Evolutionary conservation across 2,888 invertebrate species (phyloP).

Genomic region (Gastrophysa polygoni): DNA sequence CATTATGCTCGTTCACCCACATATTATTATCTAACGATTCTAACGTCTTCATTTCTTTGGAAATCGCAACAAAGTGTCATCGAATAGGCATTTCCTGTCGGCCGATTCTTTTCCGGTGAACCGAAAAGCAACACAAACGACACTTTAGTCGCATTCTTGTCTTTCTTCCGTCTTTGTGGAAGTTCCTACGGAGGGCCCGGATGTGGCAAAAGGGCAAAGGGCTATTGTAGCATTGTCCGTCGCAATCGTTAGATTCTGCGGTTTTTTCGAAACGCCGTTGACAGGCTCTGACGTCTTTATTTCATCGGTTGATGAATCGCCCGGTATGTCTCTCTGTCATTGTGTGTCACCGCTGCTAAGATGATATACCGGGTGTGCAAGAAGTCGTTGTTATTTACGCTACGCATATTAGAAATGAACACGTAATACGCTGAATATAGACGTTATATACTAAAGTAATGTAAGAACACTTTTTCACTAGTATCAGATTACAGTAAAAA

Average conservation of each 20-base stretch:
- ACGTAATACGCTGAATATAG: no score
- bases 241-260: slow-evolving; percentile 46
- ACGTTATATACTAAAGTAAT: no score
- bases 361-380: no score
- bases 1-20: slow-evolving; percentile 15
- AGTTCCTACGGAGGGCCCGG: slow-evolving; percentile 39
- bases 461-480: no score
- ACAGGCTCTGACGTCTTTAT: slow-evolving; percentile 35
- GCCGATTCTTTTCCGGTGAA: slow-evolving; percentile 20
- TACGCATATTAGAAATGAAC: no score
- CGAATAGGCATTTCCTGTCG: slow-evolving; percentile 34
- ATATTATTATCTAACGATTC: no score
- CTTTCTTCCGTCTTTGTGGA: slow-evolving; percentile 30
- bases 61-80: slow-evolving; percentile 27
- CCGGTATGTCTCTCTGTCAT: neutral
- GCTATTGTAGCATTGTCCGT: slow-evolving; percentile 35
- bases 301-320: slow-evolving; percentile 23
- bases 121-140: slow-evolving; percentile 23
- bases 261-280: slow-evolving; percentile 41
- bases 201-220: slow-evolving; percentile 38
- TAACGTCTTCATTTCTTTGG: slow-evolving; percentile 24
- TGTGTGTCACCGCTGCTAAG: no score
- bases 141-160: slow-evolving; percentile 30
- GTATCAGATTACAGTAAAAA: no score
- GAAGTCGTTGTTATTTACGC: no score